Percentiles rank a stretch among this genome's conserved stretches.
These are phyloP conservation scores for Xenops minutus DNA, from an alignment of 2,797 vertebrate genomes.

Conservation along the genomic window DNA sequence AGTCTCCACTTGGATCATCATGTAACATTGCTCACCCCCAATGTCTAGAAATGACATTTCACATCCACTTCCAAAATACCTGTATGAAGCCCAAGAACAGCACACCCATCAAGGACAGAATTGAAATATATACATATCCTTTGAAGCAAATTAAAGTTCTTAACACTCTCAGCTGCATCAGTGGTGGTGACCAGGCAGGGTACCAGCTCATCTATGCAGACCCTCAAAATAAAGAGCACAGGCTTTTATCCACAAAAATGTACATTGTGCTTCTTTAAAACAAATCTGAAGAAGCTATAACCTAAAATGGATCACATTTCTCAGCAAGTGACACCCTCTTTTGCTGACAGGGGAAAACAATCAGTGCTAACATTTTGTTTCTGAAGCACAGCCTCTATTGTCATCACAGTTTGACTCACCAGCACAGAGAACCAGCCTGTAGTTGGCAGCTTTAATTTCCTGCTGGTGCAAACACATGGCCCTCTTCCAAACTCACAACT, in stretches of 20 bases:
- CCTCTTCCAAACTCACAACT: background rate
- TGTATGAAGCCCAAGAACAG: background rate
- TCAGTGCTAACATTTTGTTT: background rate
- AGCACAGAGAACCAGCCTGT: background rate
- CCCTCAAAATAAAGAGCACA: background rate
- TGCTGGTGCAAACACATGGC: background rate
- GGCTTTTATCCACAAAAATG: background rate
- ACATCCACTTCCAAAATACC: background rate
- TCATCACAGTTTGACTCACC: conserved; percentile 33
- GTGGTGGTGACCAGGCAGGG: background rate
- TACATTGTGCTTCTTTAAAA: background rate
- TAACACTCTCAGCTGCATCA: background rate
- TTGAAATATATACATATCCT: background rate
- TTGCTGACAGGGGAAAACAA: background rate
- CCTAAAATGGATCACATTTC: background rate
- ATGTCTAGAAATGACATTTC: background rate
- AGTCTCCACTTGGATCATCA: too few species aligned
- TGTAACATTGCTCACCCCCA: background rate
- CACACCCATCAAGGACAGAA: background rate
- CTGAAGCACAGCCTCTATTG: background rate
- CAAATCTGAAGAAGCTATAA: background rate
- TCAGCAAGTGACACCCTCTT: background rate
- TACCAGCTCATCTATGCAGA: background rate
- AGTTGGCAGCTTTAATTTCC: background rate
- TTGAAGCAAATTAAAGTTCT: background rate